These are phyloP conservation scores for Syngnathus acus DNA, from an alignment of 2,797 vertebrate genomes.

Conservation along the genomic window DNA sequence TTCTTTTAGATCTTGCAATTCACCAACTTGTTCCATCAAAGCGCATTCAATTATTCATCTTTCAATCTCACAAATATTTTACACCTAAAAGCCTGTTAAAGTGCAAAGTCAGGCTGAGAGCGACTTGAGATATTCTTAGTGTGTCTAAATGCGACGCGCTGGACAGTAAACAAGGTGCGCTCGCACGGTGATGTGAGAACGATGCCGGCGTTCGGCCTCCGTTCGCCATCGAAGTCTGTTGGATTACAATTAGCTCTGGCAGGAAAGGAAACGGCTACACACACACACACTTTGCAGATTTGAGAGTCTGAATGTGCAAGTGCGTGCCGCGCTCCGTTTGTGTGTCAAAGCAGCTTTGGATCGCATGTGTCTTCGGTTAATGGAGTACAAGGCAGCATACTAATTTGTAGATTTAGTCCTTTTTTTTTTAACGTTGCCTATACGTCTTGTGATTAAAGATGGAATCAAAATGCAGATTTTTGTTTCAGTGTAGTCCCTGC, in stretches of 20 bases:
- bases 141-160: constrained; percentile 9
- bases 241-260: constrained; percentile 26
- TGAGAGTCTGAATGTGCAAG: constrained; percentile 12
- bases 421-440: constrained; percentile 13
- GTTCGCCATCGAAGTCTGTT: constrained; percentile 27
- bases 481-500: not conserved
- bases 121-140: constrained; percentile 22
- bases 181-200: constrained; percentile 33
- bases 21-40: constrained; percentile 35
- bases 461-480: not conserved
- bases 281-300: constrained; percentile 13
- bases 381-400: not conserved
- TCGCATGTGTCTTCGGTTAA: constrained; percentile 9
- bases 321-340: not conserved
- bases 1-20: constrained; percentile 40
- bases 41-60: constrained; percentile 55
- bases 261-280: constrained; percentile 28
- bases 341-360: constrained; percentile 4
- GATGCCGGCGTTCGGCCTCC: constrained; percentile 33
- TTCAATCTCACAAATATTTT: constrained; percentile 59
- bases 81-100: constrained; percentile 37
- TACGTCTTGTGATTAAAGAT: constrained; percentile 31
- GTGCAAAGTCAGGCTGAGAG: constrained; percentile 16
- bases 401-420: constrained; percentile 15
- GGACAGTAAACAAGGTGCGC: constrained; percentile 29